These are phyloP conservation scores for Thaleichthys pacificus DNA, from an alignment of 2,797 vertebrate species.

Conservation along the genomic window DNA sequence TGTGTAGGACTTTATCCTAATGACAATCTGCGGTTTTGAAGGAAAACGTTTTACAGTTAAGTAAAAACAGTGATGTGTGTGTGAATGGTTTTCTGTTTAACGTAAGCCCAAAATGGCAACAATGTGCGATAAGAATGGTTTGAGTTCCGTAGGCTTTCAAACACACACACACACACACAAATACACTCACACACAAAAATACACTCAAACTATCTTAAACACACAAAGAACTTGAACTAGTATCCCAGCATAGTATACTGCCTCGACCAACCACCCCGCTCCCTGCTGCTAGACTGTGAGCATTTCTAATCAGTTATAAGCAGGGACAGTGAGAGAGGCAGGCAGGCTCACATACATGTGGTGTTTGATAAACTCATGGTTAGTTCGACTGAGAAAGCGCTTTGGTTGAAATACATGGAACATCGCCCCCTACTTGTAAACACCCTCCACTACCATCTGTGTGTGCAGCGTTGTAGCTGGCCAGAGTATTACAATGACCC, in stretches of 20 bases:
- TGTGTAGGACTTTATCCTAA: not conserved
- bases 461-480: not conserved
- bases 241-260: not conserved
- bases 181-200: conserved; percentile 7
- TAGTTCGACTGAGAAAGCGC: conserved; percentile 3
- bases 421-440: conserved; percentile 64
- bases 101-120: not conserved
- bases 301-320: conserved; percentile 25
- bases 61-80: not conserved
- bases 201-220: conserved; percentile 6
- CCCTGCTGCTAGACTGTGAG: not conserved
- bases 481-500: not conserved
- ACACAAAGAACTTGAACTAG: conserved; percentile 5
- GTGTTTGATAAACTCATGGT: conserved; percentile 31
- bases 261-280: not conserved
- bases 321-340: conserved; percentile 20
- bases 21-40: not conserved
- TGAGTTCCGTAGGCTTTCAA: not conserved
- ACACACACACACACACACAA: not conserved
- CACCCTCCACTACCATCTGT: conserved; percentile 29
- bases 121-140: not conserved
- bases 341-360: conserved; percentile 25
- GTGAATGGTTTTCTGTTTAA: not conserved
- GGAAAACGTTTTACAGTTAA: not conserved
- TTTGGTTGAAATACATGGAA: conserved; percentile 34